Evolutionary conservation across 2,113 vertebrate genomes (phyloP).

Genomic region (Bujurquina vittata): DNA sequence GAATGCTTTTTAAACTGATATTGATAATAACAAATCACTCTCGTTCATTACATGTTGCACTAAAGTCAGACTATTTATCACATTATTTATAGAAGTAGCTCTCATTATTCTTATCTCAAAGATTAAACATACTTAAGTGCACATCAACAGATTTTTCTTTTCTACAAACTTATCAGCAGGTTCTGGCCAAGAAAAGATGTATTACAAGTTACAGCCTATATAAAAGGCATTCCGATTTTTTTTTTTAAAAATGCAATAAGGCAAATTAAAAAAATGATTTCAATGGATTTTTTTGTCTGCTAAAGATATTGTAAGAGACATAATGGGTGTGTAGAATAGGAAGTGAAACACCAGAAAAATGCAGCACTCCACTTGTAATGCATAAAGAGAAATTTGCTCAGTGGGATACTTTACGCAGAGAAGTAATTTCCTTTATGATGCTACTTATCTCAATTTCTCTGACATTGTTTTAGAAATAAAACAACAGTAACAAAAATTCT

Average conservation of each 20-base stretch:
- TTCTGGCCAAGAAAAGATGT: background rate
- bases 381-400: background rate
- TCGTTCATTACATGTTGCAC: background rate
- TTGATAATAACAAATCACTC: background rate
- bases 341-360: background rate
- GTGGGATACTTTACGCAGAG: background rate
- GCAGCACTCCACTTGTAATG: constrained; percentile 1
- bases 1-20: background rate
- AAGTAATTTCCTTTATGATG: constrained; percentile 2
- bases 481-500: background rate
- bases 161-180: background rate
- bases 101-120: background rate
- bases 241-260: background rate
- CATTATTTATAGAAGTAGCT: background rate
- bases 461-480: constrained; percentile 1
- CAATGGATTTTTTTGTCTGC: background rate
- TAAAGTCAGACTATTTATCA: constrained; percentile 33
- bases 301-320: background rate
- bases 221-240: background rate
- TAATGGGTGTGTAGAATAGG: background rate
- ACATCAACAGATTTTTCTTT: background rate
- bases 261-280: background rate
- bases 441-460: background rate
- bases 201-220: background rate
- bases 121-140: background rate